These are phyloP conservation scores for Steinernema feltiae DNA, from an alignment of 1,140 invertebrate genomes.

Conservation along the genomic window DNA sequence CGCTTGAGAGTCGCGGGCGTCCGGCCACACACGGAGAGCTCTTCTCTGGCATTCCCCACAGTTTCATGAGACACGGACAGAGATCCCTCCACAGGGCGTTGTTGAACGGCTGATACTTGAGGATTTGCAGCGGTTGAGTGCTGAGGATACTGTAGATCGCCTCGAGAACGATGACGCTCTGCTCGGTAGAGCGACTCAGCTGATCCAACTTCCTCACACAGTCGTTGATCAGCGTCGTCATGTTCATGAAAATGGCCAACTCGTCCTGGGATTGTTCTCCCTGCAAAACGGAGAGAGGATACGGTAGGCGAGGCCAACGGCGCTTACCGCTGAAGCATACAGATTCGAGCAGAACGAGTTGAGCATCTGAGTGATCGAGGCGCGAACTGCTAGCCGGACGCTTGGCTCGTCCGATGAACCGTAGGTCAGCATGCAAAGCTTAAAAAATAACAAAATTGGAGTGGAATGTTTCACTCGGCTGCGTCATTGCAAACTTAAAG, in stretches of 20 bases:
- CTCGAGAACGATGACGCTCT: neutral
- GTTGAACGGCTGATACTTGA: neutral
- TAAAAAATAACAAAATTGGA: neutral
- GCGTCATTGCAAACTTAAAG: neutral
- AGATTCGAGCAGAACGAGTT: constrained; percentile 11
- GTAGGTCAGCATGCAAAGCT: constrained; percentile 7
- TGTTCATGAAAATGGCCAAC: constrained; percentile 5
- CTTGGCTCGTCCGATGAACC: neutral
- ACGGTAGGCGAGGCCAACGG: neutral
- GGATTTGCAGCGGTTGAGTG: neutral
- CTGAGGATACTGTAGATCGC: constrained; percentile 9
- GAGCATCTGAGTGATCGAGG: neutral
- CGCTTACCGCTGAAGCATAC: neutral
- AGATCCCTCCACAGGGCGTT: neutral
- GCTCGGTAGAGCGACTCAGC: neutral
- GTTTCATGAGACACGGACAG: neutral
- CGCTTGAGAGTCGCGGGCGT: neutral
- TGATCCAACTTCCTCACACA: neutral
- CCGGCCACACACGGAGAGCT: neutral
- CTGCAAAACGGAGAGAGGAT: neutral
- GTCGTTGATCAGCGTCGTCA: constrained; percentile 2
- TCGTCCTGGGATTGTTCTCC: neutral
- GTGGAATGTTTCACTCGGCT: neutral
- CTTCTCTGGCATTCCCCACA: neutral
- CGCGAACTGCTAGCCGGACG: neutral